Evolutionary conservation across 2,888 invertebrate species (phyloP), one percentile per base, ranked within the genome.

Genomic region (Fragum whitleyi): DNA sequence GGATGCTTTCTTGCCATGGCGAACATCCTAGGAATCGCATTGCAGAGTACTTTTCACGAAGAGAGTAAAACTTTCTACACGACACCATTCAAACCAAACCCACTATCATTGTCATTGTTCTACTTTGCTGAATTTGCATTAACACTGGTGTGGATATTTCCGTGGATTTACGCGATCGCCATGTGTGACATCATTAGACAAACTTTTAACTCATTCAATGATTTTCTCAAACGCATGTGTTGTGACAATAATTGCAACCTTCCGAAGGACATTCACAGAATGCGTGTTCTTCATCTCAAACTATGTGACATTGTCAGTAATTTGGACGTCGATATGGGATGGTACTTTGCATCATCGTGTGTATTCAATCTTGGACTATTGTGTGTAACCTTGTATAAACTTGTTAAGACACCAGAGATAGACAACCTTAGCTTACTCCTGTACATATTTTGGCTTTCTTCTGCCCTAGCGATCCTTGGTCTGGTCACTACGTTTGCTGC

Each of bases 401-500:
- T 55, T 6, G 21, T 70, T 16, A 53, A 55, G 21, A 36, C 57
- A 1, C 14, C 29, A 14, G 16, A 47, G 2, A n/a, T 70, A 11
- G 70, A 70, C 21, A n/a, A 2, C 0, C 32, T 21, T 3, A 70
- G 32, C 2, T n/a, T 32, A 2, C 32, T 55, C 21, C 9, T 70
- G 14, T 55, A 28, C 9, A 28, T 53, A 5, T 55, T 70, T 55
- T 70, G 70, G 70, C 3, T 55, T 9, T 16, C 29, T 0, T 28
- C 32, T 21, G 23, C 21, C 6, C 19, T 70, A 6, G 36, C 29
- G 1, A 11, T 55, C 2, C n/a, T 70, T 0, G 53, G 55, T 21
- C 32, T 70, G 14, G 55, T 55, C 28, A 55, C 57, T 11, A 55
- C 23, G n/a, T 70, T 55, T 55, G 70, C 70, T 55, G 70, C 70